Conservation (phyloP, 2,113 vertebrate genomes). For the Cromileptes altivelis region DNA sequence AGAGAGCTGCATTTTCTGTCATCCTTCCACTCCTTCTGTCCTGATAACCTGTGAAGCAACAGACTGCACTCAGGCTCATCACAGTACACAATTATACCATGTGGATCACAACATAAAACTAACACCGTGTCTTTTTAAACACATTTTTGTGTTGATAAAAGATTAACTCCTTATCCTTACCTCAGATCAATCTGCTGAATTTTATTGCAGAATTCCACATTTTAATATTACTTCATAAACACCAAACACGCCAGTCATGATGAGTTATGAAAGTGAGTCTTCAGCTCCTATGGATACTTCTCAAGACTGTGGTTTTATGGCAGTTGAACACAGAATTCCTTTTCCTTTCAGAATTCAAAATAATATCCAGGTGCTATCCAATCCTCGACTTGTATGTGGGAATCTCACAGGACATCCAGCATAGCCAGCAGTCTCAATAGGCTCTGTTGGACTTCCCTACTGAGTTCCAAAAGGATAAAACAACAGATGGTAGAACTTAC, state of each 20-base stretch:
- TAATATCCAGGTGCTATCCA: background rate
- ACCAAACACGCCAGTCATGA: background rate
- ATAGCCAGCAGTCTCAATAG: background rate
- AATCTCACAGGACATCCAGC: background rate
- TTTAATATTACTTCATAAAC: background rate
- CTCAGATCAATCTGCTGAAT: background rate
- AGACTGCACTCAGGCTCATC: conserved; percentile 27
- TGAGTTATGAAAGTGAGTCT: background rate
- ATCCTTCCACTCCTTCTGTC: conserved; percentile 18
- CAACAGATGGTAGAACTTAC: background rate
- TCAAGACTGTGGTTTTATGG: background rate
- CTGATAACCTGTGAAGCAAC: conserved; percentile 45
- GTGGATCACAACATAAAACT: conserved; percentile 16
- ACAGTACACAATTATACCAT: conserved; percentile 6
- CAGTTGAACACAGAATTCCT: background rate
- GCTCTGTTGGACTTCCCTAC: background rate
- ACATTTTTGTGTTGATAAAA: background rate
- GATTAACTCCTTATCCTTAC: background rate
- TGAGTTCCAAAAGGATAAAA: conserved; percentile 9
- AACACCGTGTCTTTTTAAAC: background rate
- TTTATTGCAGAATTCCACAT: background rate
- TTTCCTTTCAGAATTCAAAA: background rate
- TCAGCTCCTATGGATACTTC: background rate
- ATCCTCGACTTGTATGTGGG: background rate
- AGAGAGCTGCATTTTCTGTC: conserved; percentile 37